Base-by-base conservation (phyloP, 2,888 invertebrate species). In the Folsomia candida region DNA sequence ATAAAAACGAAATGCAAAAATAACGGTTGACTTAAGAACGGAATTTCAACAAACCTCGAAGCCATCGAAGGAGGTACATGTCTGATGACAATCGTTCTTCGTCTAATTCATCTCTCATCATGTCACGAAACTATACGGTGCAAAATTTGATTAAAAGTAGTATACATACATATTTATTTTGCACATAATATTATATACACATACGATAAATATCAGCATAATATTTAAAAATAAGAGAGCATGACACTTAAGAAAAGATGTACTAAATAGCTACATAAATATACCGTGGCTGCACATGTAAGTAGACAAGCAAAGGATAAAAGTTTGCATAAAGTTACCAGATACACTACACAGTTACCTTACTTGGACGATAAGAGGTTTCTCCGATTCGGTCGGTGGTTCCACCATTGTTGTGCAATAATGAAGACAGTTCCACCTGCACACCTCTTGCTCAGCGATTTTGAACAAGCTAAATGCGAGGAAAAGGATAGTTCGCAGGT, bases 31-130 rank as follows among this genome's bases (percentile, higher is more conserved):
- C 6, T 6, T 9, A 22, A 28, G n/a, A n/a, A n/a, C n/a, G n/a
- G n/a, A n/a, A n/a, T 51, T 64, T 26, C 54, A 37, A 9, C n/a
- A 63, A 63, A 27, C 26, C 51, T 68, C 72, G 28, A 57, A 73
- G 47, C 73, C 73, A 73, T 61, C 73, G 51, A 2, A 70, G 59
- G 4, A 73, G 28, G 28, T 70, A 70, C 1, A 59, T 63, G 22
- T 73, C 73, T 26, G 66, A 66, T 24, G 57, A 51, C 24, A 73
- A 47, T 37, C 67, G 63, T 2, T 63, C 2, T 11, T 25, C 64
- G 9, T 66, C 47, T 2, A 70, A 22, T 3, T 54, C n/a, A 61
- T 73, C 61, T 28, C 51, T 67, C 29, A 68, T 47, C 28, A 27
- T 20, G 1, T 70, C 68, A 2, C 70, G 51, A 27, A 73, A 73